A percentile compares a stretch with the other conserved stretches of the same genome.
Evolutionary conservation across 2,888 invertebrate genomes (phyloP).

Genomic region (Cheilosia grossa): DNA sequence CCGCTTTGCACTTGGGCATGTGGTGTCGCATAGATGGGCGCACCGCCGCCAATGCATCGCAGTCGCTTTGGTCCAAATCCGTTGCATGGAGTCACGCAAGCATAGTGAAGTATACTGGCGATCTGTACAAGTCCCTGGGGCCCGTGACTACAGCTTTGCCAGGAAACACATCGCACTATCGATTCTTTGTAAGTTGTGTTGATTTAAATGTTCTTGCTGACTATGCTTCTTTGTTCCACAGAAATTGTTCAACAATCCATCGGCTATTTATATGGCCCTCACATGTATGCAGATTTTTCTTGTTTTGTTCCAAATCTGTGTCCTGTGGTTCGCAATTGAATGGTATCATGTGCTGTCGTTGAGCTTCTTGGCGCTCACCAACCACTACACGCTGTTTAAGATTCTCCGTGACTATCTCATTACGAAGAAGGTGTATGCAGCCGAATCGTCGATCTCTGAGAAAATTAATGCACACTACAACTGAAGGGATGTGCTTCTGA

Average conservation of each 20-base stretch:
- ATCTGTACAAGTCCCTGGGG: conserved; percentile 90
- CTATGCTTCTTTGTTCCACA: conserved; percentile 82
- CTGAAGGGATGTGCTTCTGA: conserved; percentile 31
- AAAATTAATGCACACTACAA: conserved; percentile 76
- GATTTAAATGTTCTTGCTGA: background rate
- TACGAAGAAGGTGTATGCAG: conserved; percentile 90
- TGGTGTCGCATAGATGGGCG: conserved; percentile 81
- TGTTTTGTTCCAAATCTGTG: conserved; percentile 90
- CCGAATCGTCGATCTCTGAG: conserved; percentile 79
- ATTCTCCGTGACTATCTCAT: conserved; percentile 93
- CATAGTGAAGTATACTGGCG: conserved; percentile 88
- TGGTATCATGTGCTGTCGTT: conserved; percentile 97
- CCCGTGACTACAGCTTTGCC: conserved; percentile 94
- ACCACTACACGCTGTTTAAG: conserved; percentile 96
- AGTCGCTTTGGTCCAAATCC: conserved; percentile 84
- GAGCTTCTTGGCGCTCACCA: conserved; percentile 93
- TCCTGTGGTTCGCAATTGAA: conserved; percentile 91
- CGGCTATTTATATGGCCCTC: conserved; percentile 89
- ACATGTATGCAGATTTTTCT: conserved; percentile 88
- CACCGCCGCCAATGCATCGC: conserved; percentile 53
- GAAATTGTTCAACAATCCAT: conserved; percentile 94
- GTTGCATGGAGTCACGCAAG: conserved; percentile 91
- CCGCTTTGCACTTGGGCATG: conserved; percentile 93
- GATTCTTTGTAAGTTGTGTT: conserved; percentile 91
- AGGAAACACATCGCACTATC: conserved; percentile 89